phyloP scores from a whole-genome alignment of 2,888 invertebrate genomes.

The Fragum sueziense region DNA sequence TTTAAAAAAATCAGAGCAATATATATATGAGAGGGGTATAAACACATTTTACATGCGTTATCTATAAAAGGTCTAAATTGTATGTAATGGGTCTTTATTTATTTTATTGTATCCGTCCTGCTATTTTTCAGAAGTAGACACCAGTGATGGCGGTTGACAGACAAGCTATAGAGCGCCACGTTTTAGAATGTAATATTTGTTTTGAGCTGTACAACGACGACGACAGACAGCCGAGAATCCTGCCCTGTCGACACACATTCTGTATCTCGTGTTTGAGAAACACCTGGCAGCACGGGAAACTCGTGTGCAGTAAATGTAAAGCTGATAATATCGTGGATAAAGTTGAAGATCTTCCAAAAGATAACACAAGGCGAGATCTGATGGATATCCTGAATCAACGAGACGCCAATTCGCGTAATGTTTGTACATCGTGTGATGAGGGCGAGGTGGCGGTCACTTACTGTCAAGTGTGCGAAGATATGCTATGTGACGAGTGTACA shows the following conservation, averaged over 20 bases:
- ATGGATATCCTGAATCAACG: constrained; percentile 24
- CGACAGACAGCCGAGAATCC: neutral
- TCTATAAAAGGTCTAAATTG: too few relatives aligned
- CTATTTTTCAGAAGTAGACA: neutral
- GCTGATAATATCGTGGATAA: neutral
- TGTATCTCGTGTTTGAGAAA: constrained; percentile 23
- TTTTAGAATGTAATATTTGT: constrained; percentile 26
- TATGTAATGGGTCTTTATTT: too few relatives aligned
- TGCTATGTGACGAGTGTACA: constrained; percentile 22
- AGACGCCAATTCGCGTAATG: neutral
- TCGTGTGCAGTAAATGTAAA: constrained; percentile 4
- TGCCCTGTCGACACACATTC: constrained; percentile 14
- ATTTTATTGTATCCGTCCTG: too few relatives aligned
- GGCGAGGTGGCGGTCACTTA: neutral
- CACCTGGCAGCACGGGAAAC: neutral
- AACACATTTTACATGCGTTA: neutral
- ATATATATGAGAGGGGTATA: neutral
- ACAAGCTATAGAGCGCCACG: constrained; percentile 9
- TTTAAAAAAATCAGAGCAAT: neutral
- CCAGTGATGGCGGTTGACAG: neutral
- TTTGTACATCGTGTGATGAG: constrained; percentile 20
- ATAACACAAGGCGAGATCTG: constrained; percentile 2
- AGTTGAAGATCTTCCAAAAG: constrained; percentile 12
- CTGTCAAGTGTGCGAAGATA: constrained; percentile 24
- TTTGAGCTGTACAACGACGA: constrained; percentile 14